Base-by-base conservation (phyloP, 2,888 invertebrate genomes). In the Heliconius hortense region DNA sequence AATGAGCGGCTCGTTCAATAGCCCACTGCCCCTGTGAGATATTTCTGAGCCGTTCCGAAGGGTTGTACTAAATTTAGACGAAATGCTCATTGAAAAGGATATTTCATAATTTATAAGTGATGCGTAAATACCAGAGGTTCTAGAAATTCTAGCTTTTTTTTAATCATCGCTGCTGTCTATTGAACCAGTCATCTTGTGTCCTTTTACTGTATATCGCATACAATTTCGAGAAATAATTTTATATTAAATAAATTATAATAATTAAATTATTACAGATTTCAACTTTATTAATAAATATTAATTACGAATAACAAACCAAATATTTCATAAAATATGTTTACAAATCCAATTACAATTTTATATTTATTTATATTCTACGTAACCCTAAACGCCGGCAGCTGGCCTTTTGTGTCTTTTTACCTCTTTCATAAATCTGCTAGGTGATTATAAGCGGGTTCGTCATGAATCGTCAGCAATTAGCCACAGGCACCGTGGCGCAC, bases 1-100 rank as follows among this genome's bases (percentile, higher is more conserved):
- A 91, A 91, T 91, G 90, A 91, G 87, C 88, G 90, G 87, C 89
- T 87, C 91, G 92, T 92, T 93, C 93, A 89, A 93, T 93, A 94
- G 92, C 93, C 93, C 92, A 93, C 89, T 94, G 93, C 93, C 93
- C 93, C 93, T 93, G 90, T 93, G 87, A 93, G 90, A 89, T 89
- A 86, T 86, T 88, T 88, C 86, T 85, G 83, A 85, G 83, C 84
- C 84, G 83, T 83, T 81, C 84, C 89, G 87, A 92, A 92, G 92
- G 92, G 91, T 91, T 90, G 89, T 86, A 85, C 86, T 88, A 85
- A 88, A 87, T 86, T 86, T 68, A 73, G 74, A 78, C 72, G 62
- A 72, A 73, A 72, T 81, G 81, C 64, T 72, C 26, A 59, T 72
- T 74, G 69, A 48, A 59, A 31, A 68, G 60, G 59, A 62, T 63